These are phyloP conservation scores for Drosophila kohkoa DNA, from an alignment of 1,140 invertebrate genomes.

Conservation along the genomic window DNA sequence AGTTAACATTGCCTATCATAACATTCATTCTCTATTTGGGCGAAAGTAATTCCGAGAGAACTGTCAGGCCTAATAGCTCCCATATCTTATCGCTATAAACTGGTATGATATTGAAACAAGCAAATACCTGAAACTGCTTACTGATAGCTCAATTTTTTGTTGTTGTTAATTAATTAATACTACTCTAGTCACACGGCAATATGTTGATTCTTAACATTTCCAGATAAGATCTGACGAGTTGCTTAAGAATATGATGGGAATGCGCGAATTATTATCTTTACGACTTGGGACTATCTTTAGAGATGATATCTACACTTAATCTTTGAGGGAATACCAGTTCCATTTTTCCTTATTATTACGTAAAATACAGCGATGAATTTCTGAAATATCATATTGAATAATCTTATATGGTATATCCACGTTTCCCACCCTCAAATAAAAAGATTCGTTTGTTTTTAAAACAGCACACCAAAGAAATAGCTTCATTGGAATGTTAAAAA, in stretches of 20 bases:
- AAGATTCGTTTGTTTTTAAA: conserved; percentile 68
- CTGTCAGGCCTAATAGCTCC: not conserved
- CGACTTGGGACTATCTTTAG: not conserved
- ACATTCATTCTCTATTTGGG: conserved; percentile 16
- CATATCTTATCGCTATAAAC: conserved; percentile 62
- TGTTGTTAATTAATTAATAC: conserved; percentile 58
- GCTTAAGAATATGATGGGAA: not conserved
- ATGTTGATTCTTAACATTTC: conserved; percentile 14
- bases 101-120: conserved; percentile 36
- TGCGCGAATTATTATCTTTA: conserved; percentile 3
- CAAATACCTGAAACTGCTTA: conserved; percentile 25
- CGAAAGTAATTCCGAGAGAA: conserved; percentile 53
- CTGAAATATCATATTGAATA: too few relatives aligned
- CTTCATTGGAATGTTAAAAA: conserved; percentile 84
- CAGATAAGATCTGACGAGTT: not conserved
- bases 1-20: not conserved
- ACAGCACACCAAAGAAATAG: conserved; percentile 82
- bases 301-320: not conserved
- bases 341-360: not conserved
- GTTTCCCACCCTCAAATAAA: conserved; percentile 12
- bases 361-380: not conserved
- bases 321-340: not conserved
- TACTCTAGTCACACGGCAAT: conserved; percentile 18
- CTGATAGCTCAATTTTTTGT: conserved; percentile 50
- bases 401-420: too few relatives aligned